Evolutionary conservation across 2,113 vertebrate genomes (phyloP), one percentile per base, ranked within the genome.

Genomic region (Tyrannus savana): DNA sequence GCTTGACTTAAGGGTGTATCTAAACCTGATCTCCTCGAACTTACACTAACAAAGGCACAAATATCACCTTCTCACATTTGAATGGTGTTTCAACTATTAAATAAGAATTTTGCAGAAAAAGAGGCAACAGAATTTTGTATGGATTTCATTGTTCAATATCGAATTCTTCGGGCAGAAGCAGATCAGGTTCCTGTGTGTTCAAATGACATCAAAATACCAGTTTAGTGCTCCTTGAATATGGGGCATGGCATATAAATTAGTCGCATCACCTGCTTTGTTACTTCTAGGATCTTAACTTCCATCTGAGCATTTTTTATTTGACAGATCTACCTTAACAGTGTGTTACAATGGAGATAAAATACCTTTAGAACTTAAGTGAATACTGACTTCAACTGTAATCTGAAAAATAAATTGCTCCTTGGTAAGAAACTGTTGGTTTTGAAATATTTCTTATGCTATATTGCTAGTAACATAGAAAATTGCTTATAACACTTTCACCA

Each of bases 401-500:
- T 88, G 52, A 30, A 81, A 96, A 95, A 96, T 73, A 92, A 87
- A 91, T 76, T 58, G 33, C 17, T 87, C 41, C 31, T 88, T 88
- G 41, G 15, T 91, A 93, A 89, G 64, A 63, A 94, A 84, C 16
- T 66, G 24, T 55, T 12, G 23, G 4, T 5, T 87, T 92, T 90
- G 68, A 93, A 91, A 87, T 88, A 83, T 68, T 90, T 92, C 24
- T 93, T 90, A 46, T 41, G 25, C 25, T 81, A 16, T 74, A 74
- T 86, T 91, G 10, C 50, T 96, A 69, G 53, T 76, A 94, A 88
- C 55, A 86, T 19, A 71, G 68, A 68, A 94, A 92, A 94, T 77
- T 74, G 84, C 78, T 94, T 85, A 84, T 72, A 91, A 60, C 75
- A 78, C 30, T 75, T 88, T 82, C n/a, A 44, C 56, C 25, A 31